A percentile compares a stretch with the other conserved stretches of the same genome.
phyloP scores from a whole-genome alignment of 2,888 invertebrate species.

The Leptinotarsa tumamoca region DNA sequence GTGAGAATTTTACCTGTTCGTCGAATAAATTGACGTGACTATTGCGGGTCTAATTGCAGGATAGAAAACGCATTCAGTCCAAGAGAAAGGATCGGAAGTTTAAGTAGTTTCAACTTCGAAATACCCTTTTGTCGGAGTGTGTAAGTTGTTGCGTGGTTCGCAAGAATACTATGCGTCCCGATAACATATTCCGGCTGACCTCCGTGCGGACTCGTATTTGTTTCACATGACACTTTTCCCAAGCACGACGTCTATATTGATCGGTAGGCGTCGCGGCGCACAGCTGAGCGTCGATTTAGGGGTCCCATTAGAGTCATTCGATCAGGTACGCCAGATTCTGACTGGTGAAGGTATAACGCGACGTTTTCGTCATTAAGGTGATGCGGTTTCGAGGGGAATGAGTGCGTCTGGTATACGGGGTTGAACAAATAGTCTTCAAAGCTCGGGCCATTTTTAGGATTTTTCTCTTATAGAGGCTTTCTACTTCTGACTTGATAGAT shows the following conservation, averaged over 20 bases:
- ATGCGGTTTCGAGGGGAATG: conserved; percentile 2
- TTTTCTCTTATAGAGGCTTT: too few relatives aligned
- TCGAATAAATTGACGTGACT: too few relatives aligned
- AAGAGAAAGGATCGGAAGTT: neutral
- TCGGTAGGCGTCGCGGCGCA: conserved; percentile 26
- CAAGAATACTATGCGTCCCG: conserved; percentile 20
- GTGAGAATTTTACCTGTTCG: too few relatives aligned
- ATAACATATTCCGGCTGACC: conserved; percentile 28
- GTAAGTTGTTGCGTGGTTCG: neutral
- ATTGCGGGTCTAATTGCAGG: neutral
- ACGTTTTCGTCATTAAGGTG: conserved; percentile 17
- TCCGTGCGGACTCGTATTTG: conserved; percentile 31
- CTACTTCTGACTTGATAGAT: too few relatives aligned
- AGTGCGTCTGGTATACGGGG: neutral
- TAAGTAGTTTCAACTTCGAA: neutral
- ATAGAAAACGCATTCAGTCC: neutral
- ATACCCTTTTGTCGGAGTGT: neutral
- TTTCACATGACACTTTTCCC: conserved; percentile 43
- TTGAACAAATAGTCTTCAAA: neutral
- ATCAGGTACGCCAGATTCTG: conserved; percentile 14
- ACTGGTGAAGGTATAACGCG: conserved; percentile 7
- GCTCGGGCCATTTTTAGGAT: too few relatives aligned
- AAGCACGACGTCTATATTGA: conserved; percentile 41
- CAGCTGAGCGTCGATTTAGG: conserved; percentile 20
- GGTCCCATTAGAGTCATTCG: conserved; percentile 19